These are phyloP conservation scores for Archivesica marissinica DNA, from an alignment of 1,140 invertebrate genomes.

Conservation along the genomic window DNA sequence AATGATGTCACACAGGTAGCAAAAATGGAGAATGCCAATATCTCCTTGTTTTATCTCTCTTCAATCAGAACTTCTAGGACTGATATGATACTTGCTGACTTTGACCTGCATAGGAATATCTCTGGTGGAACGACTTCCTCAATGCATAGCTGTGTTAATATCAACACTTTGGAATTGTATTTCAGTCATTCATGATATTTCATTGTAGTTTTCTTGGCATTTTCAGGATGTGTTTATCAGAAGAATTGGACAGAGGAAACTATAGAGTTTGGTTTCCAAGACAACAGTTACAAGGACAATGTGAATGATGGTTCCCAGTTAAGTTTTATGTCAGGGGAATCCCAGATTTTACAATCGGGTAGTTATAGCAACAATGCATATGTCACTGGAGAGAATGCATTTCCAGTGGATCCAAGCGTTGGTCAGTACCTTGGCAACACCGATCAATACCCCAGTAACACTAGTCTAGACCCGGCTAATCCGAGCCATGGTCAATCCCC, in stretches of 20 bases:
- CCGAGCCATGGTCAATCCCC: too few relatives aligned
- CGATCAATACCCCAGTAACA: background rate
- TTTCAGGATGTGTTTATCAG: background rate
- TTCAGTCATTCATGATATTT: background rate
- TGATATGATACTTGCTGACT: too few relatives aligned
- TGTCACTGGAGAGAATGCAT: background rate
- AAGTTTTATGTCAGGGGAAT: slow-evolving; percentile 14
- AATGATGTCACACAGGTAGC: too few relatives aligned
- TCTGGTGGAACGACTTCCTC: too few relatives aligned
- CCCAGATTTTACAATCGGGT: background rate
- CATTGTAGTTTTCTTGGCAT: background rate
- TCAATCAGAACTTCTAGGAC: too few relatives aligned
- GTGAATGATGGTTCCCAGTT: background rate
- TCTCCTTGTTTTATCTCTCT: too few relatives aligned
- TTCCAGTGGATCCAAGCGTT: background rate
- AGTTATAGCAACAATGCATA: background rate
- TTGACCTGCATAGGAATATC: too few relatives aligned
- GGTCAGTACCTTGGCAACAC: background rate
- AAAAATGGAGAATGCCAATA: too few relatives aligned
- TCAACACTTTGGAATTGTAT: too few relatives aligned
- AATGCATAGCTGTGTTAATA: too few relatives aligned
- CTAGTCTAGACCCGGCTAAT: too few relatives aligned
- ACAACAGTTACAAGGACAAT: background rate
- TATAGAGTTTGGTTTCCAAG: slow-evolving; percentile 9
- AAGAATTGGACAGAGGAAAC: background rate